Evolutionary conservation across 2,113 vertebrate species (phyloP).

Genomic region (Nestor notabilis): DNA sequence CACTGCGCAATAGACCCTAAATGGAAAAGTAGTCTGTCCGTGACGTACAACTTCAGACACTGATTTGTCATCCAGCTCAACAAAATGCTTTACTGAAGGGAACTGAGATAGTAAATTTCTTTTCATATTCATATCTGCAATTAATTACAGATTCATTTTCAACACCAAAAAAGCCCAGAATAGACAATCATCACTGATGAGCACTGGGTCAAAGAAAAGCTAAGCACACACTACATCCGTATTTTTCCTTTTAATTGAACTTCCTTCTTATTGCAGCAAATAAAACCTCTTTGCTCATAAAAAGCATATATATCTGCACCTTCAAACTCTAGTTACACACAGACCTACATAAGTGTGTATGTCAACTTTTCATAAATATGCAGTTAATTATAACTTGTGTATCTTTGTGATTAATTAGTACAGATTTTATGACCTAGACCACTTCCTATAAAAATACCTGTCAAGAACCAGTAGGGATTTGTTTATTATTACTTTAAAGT

Average conservation of each 20-base stretch:
- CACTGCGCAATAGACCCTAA: slow-evolving; percentile 46
- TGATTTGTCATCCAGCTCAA: slow-evolving; percentile 43
- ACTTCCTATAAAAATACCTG: background rate
- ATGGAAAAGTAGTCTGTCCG: slow-evolving; percentile 57
- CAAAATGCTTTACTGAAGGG: slow-evolving; percentile 14
- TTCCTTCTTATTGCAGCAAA: slow-evolving; percentile 38
- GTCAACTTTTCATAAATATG: background rate
- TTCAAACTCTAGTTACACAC: background rate
- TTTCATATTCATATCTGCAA: slow-evolving; percentile 56
- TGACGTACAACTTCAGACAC: slow-evolving; percentile 54
- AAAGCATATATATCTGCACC: background rate
- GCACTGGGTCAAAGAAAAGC: background rate
- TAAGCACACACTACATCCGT: background rate
- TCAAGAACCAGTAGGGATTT: background rate
- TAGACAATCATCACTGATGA: slow-evolving; percentile 11
- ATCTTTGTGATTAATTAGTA: background rate
- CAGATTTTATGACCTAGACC: background rate
- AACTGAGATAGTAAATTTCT: slow-evolving; percentile 48
- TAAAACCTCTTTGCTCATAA: slow-evolving; percentile 15
- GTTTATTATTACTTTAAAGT: background rate
- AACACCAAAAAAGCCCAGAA: slow-evolving; percentile 20
- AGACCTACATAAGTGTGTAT: background rate
- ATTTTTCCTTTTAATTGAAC: slow-evolving; percentile 35
- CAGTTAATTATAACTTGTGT: background rate
- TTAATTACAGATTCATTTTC: slow-evolving; percentile 60